A percentile compares a stretch with the other conserved stretches of the same genome.
These are phyloP conservation scores for Nannospalax galili DNA, from an alignment of 2,113 vertebrate genomes.

Conservation along the genomic window DNA sequence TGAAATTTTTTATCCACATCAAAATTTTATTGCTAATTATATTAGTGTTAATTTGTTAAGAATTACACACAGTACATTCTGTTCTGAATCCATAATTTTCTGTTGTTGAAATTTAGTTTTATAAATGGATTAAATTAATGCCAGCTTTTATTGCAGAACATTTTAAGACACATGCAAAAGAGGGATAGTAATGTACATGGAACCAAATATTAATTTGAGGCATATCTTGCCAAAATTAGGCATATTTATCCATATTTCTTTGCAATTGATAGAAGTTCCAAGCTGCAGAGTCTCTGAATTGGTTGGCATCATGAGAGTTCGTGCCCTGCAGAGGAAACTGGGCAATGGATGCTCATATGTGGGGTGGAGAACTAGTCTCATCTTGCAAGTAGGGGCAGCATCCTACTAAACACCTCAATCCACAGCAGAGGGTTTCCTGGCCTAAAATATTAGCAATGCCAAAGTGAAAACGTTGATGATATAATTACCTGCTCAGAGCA, in stretches of 20 bases:
- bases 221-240: background rate
- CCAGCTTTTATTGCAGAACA: background rate
- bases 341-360: background rate
- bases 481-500: background rate
- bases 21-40: constrained; percentile 75
- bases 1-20: constrained; percentile 64
- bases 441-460: background rate
- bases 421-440: background rate
- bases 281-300: background rate
- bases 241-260: background rate
- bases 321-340: background rate
- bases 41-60: constrained; percentile 72
- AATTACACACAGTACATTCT: constrained; percentile 66
- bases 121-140: constrained; percentile 63
- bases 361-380: background rate
- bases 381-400: background rate
- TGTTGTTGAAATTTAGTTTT: constrained; percentile 57
- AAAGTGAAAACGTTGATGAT: background rate
- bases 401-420: background rate
- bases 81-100: constrained; percentile 69
- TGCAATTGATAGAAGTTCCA: background rate
- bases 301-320: background rate
- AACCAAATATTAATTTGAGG: background rate
- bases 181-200: background rate
- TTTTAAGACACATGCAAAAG: constrained; percentile 21